Evolutionary conservation across 2,797 vertebrate species (phyloP), one percentile per base, ranked within the genome.

Genomic region (Pempheris klunzingeri): DNA sequence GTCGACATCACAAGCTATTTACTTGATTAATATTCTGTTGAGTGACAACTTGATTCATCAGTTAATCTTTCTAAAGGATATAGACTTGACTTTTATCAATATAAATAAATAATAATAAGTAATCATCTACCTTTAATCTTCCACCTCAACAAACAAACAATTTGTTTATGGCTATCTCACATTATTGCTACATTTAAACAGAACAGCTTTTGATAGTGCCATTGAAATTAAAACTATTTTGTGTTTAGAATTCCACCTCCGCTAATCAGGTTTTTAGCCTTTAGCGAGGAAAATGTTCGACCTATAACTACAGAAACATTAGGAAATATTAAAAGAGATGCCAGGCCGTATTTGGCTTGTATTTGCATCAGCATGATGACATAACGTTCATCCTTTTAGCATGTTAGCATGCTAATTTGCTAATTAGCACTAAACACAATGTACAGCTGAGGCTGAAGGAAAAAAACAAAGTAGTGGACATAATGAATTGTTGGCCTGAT

Each of bases 1-100:
- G 34, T 30, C 10, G 0, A 67, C 78, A 61, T 82, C 71, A 70
- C 65, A 75, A 10, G 50, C 39, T 32, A 36, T 47, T 3, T 53
- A 28, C 13, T n/a, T 18, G 2, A 11, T 44, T 22, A 1, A n/a
- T 34, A n/a, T 34, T 13, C 10, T 55, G 54, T 57, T n/a, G 30
- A 24, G 12, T 13, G 13, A 50, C 15, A 26, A 13, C 47, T 62
- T 46, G 18, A 44, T 61, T 7, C 20, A 61, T 61, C 38, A 4
- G 18, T 44, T 18, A 44, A 44, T 50, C 22, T 50, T 50, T 50
- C n/a, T 4, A 28, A 39, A 65, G 1, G 11, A 11, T 53, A 30
- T 30, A 9, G 1, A 17, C 20, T 11, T 41, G 53, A 58, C 34
- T 58, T 38, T 24, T 47, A 15, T 64, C 9, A 22, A 63, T 3